phyloP scores from a whole-genome alignment of 2,888 invertebrate species.

The Pteria penguin region DNA sequence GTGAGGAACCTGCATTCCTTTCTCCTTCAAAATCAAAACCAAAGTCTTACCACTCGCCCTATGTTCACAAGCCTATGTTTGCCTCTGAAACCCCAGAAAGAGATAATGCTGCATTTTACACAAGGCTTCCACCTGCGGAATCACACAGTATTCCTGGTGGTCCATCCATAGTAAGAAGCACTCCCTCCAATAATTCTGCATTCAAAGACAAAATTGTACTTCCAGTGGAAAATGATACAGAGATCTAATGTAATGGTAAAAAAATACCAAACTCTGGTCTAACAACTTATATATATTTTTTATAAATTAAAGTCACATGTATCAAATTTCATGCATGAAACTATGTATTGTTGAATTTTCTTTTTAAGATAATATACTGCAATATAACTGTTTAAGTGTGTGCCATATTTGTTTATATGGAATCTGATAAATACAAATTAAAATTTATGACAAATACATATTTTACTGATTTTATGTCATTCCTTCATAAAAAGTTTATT shows the following conservation, averaged over 20 bases:
- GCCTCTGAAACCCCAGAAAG: slow-evolving; percentile 56
- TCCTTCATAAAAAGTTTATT: too few relatives aligned
- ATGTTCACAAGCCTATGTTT: slow-evolving; percentile 32
- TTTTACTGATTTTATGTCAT: too few relatives aligned
- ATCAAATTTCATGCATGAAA: too few relatives aligned
- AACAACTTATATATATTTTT: too few relatives aligned
- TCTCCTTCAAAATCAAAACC: slow-evolving; percentile 50
- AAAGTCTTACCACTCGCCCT: neutral
- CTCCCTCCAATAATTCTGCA: slow-evolving; percentile 51
- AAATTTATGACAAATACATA: too few relatives aligned
- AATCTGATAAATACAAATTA: too few relatives aligned
- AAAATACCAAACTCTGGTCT: too few relatives aligned
- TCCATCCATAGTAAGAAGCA: slow-evolving; percentile 56
- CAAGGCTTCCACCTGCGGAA: slow-evolving; percentile 37
- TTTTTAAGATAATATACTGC: too few relatives aligned
- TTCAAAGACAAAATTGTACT: slow-evolving; percentile 59
- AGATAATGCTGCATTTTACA: slow-evolving; percentile 68
- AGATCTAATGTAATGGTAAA: neutral
- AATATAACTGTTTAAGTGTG: too few relatives aligned
- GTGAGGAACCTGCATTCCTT: slow-evolving; percentile 62
- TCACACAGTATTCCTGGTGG: slow-evolving; percentile 14
- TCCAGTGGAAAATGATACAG: slow-evolving; percentile 37
- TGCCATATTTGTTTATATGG: too few relatives aligned
- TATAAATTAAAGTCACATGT: too few relatives aligned
- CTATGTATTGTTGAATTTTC: too few relatives aligned